Conservation (phyloP, 2,113 vertebrate genomes). For the Phainopepla nitens region DNA sequence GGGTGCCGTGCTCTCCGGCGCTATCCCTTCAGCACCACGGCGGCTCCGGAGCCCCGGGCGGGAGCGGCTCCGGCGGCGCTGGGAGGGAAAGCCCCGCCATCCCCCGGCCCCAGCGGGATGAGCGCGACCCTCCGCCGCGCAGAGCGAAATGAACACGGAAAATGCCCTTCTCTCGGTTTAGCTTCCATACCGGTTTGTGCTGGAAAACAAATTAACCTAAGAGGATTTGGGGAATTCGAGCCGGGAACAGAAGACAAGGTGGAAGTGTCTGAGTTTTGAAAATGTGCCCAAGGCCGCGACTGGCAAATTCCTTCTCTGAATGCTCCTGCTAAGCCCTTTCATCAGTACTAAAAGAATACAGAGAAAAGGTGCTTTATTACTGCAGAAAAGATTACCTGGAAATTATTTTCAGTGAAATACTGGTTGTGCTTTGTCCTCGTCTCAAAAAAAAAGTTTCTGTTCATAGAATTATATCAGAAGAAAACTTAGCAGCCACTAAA, state of each 20-base stretch:
- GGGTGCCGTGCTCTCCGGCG: background rate
- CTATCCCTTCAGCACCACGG: conserved; percentile 71
- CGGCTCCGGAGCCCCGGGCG: background rate
- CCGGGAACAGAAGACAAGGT: background rate
- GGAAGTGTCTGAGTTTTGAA: background rate
- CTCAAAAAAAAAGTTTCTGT: background rate
- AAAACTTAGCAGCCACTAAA: background rate
- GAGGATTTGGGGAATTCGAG: conserved; percentile 33
- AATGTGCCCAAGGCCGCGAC: background rate
- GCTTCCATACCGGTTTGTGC: background rate
- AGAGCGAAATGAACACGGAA: too few relatives aligned
- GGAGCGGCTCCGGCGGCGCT: background rate
- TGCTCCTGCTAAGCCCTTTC: background rate
- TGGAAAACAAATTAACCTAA: conserved; percentile 22
- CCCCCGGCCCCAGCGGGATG: background rate
- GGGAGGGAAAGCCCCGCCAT: background rate
- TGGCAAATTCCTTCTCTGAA: background rate
- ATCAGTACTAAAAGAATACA: background rate
- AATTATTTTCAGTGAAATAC: background rate
- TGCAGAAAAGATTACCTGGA: background rate
- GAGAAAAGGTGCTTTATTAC: accelerated
- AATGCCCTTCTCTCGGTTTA: background rate
- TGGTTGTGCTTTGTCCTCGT: background rate
- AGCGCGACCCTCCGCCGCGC: background rate
- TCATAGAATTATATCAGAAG: background rate